Evolutionary conservation across 1,140 invertebrate genomes (phyloP).

Genomic region (Pseudomyrmex concolor): DNA sequence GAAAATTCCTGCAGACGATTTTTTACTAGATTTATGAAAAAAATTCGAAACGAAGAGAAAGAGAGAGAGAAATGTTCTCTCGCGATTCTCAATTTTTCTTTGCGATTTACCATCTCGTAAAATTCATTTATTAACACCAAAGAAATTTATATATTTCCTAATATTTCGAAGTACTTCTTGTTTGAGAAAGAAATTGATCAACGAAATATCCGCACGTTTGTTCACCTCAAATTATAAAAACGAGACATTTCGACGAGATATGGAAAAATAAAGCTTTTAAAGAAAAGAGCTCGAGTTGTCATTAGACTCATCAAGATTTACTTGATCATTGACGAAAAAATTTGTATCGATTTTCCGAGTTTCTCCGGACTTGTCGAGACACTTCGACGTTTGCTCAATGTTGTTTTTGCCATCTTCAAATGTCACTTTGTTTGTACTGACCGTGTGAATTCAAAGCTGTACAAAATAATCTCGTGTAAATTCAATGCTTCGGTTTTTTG

Average conservation of each 20-base stretch:
- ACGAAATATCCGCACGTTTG: slow-evolving; percentile 1
- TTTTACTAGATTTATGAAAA: neutral
- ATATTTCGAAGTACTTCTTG: too few species aligned
- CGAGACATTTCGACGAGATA: neutral
- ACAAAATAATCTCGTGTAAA: slow-evolving; percentile 22
- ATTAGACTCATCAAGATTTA: neutral
- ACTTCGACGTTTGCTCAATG: neutral
- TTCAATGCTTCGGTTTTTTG: slow-evolving; percentile 4
- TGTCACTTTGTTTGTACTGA: too few species aligned
- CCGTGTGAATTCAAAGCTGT: too few species aligned
- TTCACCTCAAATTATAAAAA: neutral
- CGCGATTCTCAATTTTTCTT: neutral
- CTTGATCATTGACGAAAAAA: neutral
- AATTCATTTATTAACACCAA: neutral
- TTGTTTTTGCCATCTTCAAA: neutral
- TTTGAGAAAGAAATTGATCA: slow-evolving; percentile 10
- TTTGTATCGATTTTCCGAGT: neutral
- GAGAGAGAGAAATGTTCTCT: neutral
- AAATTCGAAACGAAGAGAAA: neutral
- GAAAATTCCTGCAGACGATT: neutral
- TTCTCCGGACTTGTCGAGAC: neutral
- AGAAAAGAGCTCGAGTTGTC: neutral
- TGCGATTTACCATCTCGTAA: neutral
- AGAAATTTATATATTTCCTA: too few species aligned
- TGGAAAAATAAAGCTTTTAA: neutral